phyloP scores from a whole-genome alignment of 2,888 invertebrate species.

The Herminia tarsipennalis region DNA sequence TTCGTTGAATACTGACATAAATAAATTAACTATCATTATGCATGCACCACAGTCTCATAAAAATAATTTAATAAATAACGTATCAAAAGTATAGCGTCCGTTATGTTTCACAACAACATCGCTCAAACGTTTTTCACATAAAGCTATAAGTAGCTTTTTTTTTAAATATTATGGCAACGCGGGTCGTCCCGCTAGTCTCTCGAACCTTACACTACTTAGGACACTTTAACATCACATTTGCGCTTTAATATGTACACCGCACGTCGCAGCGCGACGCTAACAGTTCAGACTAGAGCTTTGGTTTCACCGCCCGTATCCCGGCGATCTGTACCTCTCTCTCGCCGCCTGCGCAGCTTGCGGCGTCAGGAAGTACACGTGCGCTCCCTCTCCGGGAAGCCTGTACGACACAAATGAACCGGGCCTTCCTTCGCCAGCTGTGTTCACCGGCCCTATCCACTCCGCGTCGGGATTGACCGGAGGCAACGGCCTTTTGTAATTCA shows the following conservation, averaged over 20 bases:
- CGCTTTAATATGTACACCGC: slow-evolving; percentile 81
- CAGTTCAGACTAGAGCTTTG: slow-evolving; percentile 83
- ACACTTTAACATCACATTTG: slow-evolving; percentile 85
- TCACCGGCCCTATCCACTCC: slow-evolving; percentile 85
- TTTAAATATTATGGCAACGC: slow-evolving; percentile 83
- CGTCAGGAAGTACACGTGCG: slow-evolving; percentile 92
- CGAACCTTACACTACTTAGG: slow-evolving; percentile 80
- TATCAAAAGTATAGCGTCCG: slow-evolving; percentile 68
- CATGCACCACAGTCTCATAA: slow-evolving; percentile 80
- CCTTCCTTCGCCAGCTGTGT: slow-evolving; percentile 74
- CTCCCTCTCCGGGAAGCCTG: slow-evolving; percentile 90
- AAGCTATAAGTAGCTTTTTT: slow-evolving; percentile 49
- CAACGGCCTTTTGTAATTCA: slow-evolving; percentile 86
- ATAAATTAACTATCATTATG: slow-evolving; percentile 81
- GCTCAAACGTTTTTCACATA: slow-evolving; percentile 48
- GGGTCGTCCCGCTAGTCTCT: slow-evolving; percentile 76
- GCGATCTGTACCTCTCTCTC: slow-evolving; percentile 69
- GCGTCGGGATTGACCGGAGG: slow-evolving; percentile 85
- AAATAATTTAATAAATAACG: slow-evolving; percentile 82
- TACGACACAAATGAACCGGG: slow-evolving; percentile 90
- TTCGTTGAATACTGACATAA: slow-evolving; percentile 81
- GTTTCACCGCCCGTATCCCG: slow-evolving; percentile 80
- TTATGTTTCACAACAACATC: slow-evolving; percentile 56
- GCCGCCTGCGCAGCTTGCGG: slow-evolving; percentile 84
- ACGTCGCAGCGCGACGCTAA: slow-evolving; percentile 63